Percentiles rank a stretch among this genome's conserved stretches.
These are phyloP conservation scores for Megalurothrips usitatus DNA, from an alignment of 2,888 invertebrate genomes.

Conservation along the genomic window DNA sequence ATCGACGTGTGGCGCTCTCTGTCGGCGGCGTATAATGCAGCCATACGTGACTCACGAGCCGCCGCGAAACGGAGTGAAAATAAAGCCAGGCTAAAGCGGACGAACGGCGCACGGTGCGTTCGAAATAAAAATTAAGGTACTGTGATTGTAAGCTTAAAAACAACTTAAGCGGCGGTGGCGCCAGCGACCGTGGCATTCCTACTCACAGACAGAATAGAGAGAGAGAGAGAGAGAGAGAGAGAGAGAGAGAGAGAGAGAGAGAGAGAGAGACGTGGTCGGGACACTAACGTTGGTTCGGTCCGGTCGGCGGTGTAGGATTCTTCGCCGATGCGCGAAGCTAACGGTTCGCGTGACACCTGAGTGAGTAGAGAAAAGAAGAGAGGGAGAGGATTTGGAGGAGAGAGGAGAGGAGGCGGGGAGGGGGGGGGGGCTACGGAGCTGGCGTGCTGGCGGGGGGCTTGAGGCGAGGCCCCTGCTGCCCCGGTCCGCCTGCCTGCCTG, in stretches of 20 bases:
- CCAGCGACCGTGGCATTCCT: no score
- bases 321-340: neutral
- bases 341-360: constrained; percentile 16
- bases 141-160: no score
- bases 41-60: no score
- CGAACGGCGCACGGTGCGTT: no score
- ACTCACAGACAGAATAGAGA: neutral
- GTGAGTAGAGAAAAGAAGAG: neutral
- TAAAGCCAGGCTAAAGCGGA: no score
- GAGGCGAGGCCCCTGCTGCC: neutral
- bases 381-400: neutral
- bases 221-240: neutral
- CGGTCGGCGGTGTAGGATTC: neutral
- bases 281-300: neutral
- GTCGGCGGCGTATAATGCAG: no score
- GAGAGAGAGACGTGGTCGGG: neutral
- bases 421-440: no score
- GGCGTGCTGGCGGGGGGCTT: no score
- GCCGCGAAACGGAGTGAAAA: no score
- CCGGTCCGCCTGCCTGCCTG: neutral
- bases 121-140: no score
- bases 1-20: no score
- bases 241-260: neutral
- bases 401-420: neutral
- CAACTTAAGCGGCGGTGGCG: no score